Evolutionary conservation across 2,888 invertebrate species (phyloP).

Genomic region (Atethmia centrago): DNA sequence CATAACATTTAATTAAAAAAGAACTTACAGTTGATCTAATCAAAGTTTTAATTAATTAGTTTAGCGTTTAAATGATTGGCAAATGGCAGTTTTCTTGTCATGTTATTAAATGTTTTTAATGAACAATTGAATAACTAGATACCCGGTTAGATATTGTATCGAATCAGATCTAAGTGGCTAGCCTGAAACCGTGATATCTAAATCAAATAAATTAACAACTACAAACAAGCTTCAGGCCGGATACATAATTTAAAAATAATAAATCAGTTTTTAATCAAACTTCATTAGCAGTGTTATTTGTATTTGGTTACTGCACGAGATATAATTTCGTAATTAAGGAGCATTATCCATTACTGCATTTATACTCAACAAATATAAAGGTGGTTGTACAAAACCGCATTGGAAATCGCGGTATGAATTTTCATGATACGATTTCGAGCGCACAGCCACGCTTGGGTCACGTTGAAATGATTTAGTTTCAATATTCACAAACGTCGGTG

Average conservation of each 20-base stretch:
- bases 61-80: constrained; percentile 57
- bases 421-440: constrained; percentile 62
- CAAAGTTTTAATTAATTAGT: constrained; percentile 62
- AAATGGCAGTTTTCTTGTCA: constrained; percentile 65
- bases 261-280: constrained; percentile 85
- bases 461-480: constrained; percentile 87
- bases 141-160: constrained; percentile 52
- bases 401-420: constrained; percentile 55
- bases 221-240: constrained; percentile 70
- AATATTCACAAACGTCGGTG: constrained; percentile 82
- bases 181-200: constrained; percentile 73
- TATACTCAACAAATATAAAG: background rate
- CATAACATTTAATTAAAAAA: constrained; percentile 49
- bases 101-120: constrained; percentile 65
- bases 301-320: constrained; percentile 68
- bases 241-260: constrained; percentile 77
- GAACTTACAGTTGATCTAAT: constrained; percentile 52
- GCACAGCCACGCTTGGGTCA: constrained; percentile 71
- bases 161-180: constrained; percentile 48
- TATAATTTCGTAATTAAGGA: constrained; percentile 35
- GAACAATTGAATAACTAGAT: constrained; percentile 57
- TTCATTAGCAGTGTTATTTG: constrained; percentile 84
- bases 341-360: constrained; percentile 37
- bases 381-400: constrained; percentile 30
- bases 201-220: constrained; percentile 75